Evolutionary conservation across 2,113 vertebrate species (phyloP), one percentile per base, ranked within the genome.

Genomic region (Sardina pilchardus): DNA sequence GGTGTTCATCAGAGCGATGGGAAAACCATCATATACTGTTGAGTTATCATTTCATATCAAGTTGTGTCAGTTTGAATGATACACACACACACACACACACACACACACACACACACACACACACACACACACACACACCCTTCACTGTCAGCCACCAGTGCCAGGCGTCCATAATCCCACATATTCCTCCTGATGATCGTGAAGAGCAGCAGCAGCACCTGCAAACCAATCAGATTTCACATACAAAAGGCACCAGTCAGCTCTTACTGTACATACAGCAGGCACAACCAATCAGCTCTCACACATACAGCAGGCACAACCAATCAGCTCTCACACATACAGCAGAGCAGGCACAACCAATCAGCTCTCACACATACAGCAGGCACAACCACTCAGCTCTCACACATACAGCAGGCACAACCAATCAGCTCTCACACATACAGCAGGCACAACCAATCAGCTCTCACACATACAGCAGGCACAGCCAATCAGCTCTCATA

Each of bases 131-230:
- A 24, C 67, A 93, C 93, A 92, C 93, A 99, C 98, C 96, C 95
- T 83, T 94, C 93, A 10, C 81, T 89, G 90, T 98, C 96, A 47
- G 98, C 95, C 1, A 99, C 95, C 85, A 99, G 91, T 1, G 98
- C 98, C 78, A 99, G 94, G 30, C 97, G 96, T 34, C 98, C 98
- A 0, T 97, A 97, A 91, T 99, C 98, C 98, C 98, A 98, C 89
- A 98, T 95, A 86, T 90, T 96, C 89, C 93, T 97, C 91, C 98
- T 95, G 93, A 99, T 97, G 84, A 96, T 0, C 6, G 96, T 93
- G 92, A 99, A 99, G 39, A 95, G 8, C 7, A 94, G 47, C 86
- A 98, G 93, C 92, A 99, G 91, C 85, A 96, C 7, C 98, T 99
- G 89, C 24, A 83, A 87, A 81, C 4, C 85, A 59, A 90, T 84